Percentiles rank a stretch among this genome's conserved stretches.
Conservation (phyloP, 1,140 invertebrate species). For the Drosophila takahashii region DNA sequence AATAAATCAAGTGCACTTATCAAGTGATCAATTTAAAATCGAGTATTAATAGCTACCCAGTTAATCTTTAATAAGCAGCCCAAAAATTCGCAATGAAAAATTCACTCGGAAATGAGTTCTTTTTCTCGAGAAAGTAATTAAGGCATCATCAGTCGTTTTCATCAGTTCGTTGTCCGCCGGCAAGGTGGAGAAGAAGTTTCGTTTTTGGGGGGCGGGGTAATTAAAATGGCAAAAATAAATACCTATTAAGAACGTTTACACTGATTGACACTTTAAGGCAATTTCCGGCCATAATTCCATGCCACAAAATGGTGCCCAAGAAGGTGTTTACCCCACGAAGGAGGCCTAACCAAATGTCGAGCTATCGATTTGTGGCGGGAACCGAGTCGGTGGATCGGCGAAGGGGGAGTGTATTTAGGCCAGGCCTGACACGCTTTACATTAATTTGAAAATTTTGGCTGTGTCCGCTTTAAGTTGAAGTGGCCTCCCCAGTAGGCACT, state of each 20-base stretch:
- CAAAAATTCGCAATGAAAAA: conserved; percentile 7
- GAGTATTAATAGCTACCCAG: conserved; percentile 8
- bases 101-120: conserved; percentile 42
- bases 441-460: conserved; percentile 37
- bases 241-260: conserved; percentile 59
- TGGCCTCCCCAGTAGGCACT: not conserved
- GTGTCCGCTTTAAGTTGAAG: conserved; percentile 24
- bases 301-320: conserved; percentile 50
- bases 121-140: conserved; percentile 45
- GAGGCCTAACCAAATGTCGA: conserved; percentile 44
- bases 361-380: conserved; percentile 46
- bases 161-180: conserved; percentile 40
- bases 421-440: conserved; percentile 46
- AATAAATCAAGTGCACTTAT: conserved; percentile 11
- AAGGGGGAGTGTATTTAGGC: conserved; percentile 24
- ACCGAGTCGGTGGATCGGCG: not conserved
- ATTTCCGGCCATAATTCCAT: conserved; percentile 58
- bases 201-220: conserved; percentile 37
- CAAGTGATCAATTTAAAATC: conserved; percentile 16
- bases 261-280: conserved; percentile 62
- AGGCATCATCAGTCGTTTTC: conserved; percentile 42
- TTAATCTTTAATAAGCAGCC: conserved; percentile 15
- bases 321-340: conserved; percentile 40
- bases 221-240: conserved; percentile 64
- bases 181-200: not conserved